phyloP scores from a whole-genome alignment of 2,888 invertebrate species.

The Philereme vetulata region DNA sequence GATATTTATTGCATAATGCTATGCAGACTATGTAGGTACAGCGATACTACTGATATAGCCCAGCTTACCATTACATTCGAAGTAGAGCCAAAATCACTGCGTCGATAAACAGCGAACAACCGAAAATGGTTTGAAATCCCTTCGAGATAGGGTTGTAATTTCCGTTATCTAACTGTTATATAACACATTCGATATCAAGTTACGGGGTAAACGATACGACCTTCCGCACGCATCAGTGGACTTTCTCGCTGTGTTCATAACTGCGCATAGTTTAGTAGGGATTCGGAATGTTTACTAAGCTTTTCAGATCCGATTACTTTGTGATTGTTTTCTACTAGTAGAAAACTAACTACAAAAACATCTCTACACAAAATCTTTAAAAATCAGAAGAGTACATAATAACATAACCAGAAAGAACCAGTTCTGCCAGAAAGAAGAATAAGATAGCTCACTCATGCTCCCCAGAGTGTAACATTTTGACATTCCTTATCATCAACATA shows the following conservation, averaged over 20 bases:
- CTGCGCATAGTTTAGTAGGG: constrained; percentile 13
- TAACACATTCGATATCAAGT: constrained; percentile 69
- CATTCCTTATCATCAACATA: not conserved
- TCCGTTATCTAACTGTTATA: constrained; percentile 59
- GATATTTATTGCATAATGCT: constrained; percentile 17
- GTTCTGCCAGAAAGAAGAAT: too few relatives aligned
- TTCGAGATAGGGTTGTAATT: constrained; percentile 50
- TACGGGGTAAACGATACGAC: constrained; percentile 73
- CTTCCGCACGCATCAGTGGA: constrained; percentile 69
- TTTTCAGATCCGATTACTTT: too few relatives aligned
- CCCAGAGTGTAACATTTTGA: not conserved
- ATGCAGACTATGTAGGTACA: constrained; percentile 30
- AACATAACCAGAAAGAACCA: too few relatives aligned
- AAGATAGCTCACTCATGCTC: not conserved
- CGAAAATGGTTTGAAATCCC: constrained; percentile 47
- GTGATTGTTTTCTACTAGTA: too few relatives aligned
- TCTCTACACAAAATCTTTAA: too few relatives aligned
- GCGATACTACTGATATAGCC: constrained; percentile 57
- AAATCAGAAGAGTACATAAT: too few relatives aligned
- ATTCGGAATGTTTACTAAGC: too few relatives aligned
- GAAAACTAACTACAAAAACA: too few relatives aligned
- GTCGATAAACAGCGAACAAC: constrained; percentile 28
- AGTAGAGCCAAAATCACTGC: constrained; percentile 51
- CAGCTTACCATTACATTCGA: constrained; percentile 60
- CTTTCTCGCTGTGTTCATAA: constrained; percentile 53